Base-by-base conservation (phyloP, 2,113 vertebrate genomes). In the Myiozetetes cayanensis region DNA sequence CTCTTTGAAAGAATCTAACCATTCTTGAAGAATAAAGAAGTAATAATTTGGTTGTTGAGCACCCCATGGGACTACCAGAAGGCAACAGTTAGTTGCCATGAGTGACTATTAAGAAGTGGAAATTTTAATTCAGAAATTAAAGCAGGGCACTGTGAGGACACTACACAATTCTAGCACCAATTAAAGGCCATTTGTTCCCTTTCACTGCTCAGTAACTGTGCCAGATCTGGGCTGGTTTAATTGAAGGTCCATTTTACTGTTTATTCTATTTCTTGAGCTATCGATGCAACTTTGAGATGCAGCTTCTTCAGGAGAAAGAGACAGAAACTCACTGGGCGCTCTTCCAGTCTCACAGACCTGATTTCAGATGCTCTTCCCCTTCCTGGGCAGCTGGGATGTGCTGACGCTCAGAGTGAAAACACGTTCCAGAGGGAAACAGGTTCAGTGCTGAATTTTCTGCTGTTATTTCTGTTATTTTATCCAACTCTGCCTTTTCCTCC, bases 81-180 rank as follows among this genome's bases (percentile, higher is more conserved):
- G 77, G 80, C 91, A 95, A 47, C 63, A 85, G 92, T 92, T 83
- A 76, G 86, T 79, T 1, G 7, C 52, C 3, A 4, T 30, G 67
- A 93, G 44, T 67, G 73, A 71, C 83, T 86, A 44, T 91, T 92
- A 78, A 68, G 90, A 82, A 66, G 41, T 88, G 52, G 80, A 53
- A 81, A 46, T 88, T 62, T 84, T 59, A 59, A 85, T 85, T 78
- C 65, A 39, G 72, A 88, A 95, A 63, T 74, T 70, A 80, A 83
- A 93, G 47, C 58, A 19, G 62, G 86, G 85, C 47, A 35, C 41
- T 30, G 25, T 49, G 61, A 68, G 41, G 68, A 82, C 39, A 31
- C 31, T 9, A 28, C 2, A 8, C 85, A 72, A 81, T 71, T 84
- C 62, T 39, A 84, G 55, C 33, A 52, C 49, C 86, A 70, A 28